phyloP scores from a whole-genome alignment of 2,888 invertebrate species.

The Amphipoea oculea region DNA sequence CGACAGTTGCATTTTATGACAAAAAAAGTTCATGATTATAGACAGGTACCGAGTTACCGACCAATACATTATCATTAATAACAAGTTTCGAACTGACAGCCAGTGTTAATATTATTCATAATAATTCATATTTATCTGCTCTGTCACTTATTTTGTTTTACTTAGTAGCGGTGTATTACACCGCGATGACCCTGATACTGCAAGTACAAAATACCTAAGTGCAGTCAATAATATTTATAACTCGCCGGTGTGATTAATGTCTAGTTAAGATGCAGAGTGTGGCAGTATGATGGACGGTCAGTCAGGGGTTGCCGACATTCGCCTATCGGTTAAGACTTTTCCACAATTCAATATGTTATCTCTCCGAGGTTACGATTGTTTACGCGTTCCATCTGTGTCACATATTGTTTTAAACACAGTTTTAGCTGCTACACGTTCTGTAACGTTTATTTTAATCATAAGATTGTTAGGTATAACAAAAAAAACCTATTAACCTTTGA shows the following conservation, averaged over 20 bases:
- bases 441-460: conserved; percentile 4
- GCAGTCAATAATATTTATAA: conserved; percentile 57
- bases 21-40: conserved; percentile 15
- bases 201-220: conserved; percentile 28
- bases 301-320: conserved; percentile 66
- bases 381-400: conserved; percentile 45
- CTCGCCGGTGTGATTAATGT: conserved; percentile 58
- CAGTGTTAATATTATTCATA: conserved; percentile 20
- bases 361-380: conserved; percentile 52
- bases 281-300: conserved; percentile 60
- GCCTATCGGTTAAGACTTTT: conserved; percentile 65
- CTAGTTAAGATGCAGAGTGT: conserved; percentile 56
- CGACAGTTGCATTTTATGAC: conserved; percentile 5
- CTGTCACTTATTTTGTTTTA: conserved; percentile 41
- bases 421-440: conserved; percentile 16
- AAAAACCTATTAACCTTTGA: conserved; percentile 23
- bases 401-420: conserved; percentile 22
- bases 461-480: conserved; percentile 11
- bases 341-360: conserved; percentile 62
- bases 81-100: conserved; percentile 19
- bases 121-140: conserved; percentile 27
- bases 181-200: conserved; percentile 40
- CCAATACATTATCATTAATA: conserved; percentile 3
- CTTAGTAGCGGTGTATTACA: conserved; percentile 13
- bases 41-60: conserved; percentile 4